phyloP scores from a whole-genome alignment of 1,140 invertebrate species.

The Trachelipus rathkii region DNA sequence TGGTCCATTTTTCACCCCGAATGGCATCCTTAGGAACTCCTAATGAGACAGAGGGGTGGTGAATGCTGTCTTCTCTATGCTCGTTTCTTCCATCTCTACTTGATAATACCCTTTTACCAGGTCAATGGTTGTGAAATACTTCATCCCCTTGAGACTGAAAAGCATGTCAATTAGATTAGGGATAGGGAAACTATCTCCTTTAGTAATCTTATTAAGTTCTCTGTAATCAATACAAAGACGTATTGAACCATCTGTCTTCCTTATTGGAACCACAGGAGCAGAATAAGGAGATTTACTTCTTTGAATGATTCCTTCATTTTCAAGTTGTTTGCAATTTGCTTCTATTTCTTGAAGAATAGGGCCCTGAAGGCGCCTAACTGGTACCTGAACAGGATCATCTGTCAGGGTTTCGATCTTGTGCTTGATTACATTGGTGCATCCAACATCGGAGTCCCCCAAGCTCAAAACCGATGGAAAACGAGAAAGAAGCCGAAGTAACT shows the following conservation, averaged over 20 bases:
- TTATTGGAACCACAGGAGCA: background rate
- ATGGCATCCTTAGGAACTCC: background rate
- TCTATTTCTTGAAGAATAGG: too few species aligned
- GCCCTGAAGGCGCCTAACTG: too few species aligned
- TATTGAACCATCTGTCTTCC: background rate
- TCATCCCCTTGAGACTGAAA: slow-evolving; percentile 46
- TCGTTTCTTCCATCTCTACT: slow-evolving; percentile 48
- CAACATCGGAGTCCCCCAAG: too few species aligned
- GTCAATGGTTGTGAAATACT: slow-evolving; percentile 51
- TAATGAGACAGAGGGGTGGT: slow-evolving; percentile 44
- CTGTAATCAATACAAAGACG: background rate
- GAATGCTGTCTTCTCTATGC: slow-evolving; percentile 55
- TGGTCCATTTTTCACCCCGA: background rate
- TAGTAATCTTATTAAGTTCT: slow-evolving; percentile 20
- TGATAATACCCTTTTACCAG: slow-evolving; percentile 53
- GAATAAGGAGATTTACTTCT: background rate
- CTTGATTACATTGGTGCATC: too few species aligned
- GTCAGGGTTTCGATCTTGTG: too few species aligned
- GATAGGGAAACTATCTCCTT: slow-evolving; percentile 51
- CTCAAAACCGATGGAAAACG: too few species aligned
- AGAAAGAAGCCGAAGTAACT: too few species aligned
- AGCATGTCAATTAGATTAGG: slow-evolving; percentile 53
- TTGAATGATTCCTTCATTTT: too few species aligned
- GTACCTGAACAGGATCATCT: too few species aligned
- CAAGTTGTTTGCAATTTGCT: too few species aligned